Conservation (phyloP, 2,888 invertebrate species). For the Elysia crispata region DNA sequence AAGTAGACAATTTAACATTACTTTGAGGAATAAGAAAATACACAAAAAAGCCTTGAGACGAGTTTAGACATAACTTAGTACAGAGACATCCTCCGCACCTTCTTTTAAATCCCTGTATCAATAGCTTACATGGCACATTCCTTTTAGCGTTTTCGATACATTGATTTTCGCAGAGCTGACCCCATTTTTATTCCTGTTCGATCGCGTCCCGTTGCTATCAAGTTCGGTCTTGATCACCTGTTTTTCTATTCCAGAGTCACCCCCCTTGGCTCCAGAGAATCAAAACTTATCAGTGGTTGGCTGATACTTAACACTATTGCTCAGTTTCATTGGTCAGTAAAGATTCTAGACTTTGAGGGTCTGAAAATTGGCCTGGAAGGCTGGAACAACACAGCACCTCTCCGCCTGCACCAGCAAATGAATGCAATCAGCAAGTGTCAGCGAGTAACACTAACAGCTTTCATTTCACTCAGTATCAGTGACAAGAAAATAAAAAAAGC, state of each 20-base stretch:
- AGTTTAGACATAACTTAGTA: too few species aligned
- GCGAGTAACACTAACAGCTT: too few species aligned
- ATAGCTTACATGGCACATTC: neutral
- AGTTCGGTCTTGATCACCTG: constrained; percentile 46
- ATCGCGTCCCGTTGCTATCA: constrained; percentile 31
- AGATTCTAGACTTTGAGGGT: neutral
- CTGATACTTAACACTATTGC: neutral
- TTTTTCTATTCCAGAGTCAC: neutral
- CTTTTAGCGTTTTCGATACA: neutral
- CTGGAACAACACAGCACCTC: too few species aligned
- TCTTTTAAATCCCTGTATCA: neutral
- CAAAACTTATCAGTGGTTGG: constrained; percentile 18
- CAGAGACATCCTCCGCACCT: neutral
- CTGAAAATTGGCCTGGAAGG: too few species aligned
- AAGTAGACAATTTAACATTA: too few species aligned
- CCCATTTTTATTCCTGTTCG: constrained; percentile 24
- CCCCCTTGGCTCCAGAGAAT: neutral
- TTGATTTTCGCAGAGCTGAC: neutral
- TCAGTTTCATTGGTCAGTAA: constrained; percentile 28
- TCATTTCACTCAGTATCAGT: too few species aligned
- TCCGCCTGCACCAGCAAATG: too few species aligned
- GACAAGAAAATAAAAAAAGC: too few species aligned
- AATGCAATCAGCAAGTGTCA: too few species aligned
- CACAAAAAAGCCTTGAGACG: too few species aligned
- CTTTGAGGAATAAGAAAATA: too few species aligned